These are phyloP conservation scores for Lerema accius DNA, from an alignment of 1,140 invertebrate genomes.

Conservation along the genomic window DNA sequence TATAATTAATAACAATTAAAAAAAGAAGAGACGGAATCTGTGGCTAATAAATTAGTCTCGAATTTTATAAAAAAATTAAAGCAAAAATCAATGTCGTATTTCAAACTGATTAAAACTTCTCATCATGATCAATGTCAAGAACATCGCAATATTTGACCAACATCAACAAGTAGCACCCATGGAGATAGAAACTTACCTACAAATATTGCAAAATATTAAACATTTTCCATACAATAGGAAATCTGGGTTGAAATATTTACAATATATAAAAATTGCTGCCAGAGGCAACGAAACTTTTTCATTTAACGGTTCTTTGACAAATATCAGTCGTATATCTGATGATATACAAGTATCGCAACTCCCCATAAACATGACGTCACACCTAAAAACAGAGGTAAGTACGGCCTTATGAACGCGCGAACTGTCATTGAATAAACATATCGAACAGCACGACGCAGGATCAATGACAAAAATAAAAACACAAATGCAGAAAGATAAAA, in stretches of 20 bases:
- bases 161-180: neutral
- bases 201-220: neutral
- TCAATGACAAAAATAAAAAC: slow-evolving; percentile 39
- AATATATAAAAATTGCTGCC: neutral
- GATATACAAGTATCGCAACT: slow-evolving; percentile 85
- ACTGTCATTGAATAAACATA: slow-evolving; percentile 55
- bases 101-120: too few species aligned
- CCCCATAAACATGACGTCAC: slow-evolving; percentile 89
- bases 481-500: slow-evolving; percentile 37
- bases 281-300: slow-evolving; percentile 2
- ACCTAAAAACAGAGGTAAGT: slow-evolving; percentile 86
- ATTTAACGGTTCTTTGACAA: slow-evolving; percentile 1
- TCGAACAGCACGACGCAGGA: slow-evolving; percentile 60
- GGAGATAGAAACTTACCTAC: neutral
- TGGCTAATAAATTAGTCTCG: too few species aligned
- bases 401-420: slow-evolving; percentile 75
- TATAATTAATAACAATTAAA: too few species aligned
- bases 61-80: too few species aligned
- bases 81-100: too few species aligned
- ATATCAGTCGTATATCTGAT: slow-evolving; percentile 69
- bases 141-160: too few species aligned
- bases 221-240: neutral
- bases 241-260: slow-evolving; percentile 6
- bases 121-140: too few species aligned
- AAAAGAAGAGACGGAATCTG: too few species aligned